Evolutionary conservation across 1,140 invertebrate genomes (phyloP).

Genomic region (Melitaea cinxia): DNA sequence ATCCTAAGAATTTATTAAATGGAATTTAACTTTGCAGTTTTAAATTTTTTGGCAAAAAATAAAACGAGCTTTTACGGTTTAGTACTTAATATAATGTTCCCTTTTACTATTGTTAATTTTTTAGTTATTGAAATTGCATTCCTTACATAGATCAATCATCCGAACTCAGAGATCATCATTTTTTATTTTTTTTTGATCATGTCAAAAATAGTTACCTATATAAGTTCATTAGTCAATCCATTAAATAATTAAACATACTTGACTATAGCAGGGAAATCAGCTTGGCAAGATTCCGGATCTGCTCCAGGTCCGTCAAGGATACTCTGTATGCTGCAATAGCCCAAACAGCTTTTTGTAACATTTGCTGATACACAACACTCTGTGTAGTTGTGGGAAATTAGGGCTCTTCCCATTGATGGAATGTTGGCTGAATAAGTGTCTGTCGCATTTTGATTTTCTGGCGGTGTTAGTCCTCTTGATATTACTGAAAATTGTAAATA

Average conservation of each 20-base stretch:
- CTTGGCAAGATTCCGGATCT: slow-evolving; percentile 89
- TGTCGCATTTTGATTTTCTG: slow-evolving; percentile 71
- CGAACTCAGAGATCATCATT: no score
- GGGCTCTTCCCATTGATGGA: slow-evolving; percentile 66
- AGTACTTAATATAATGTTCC: no score
- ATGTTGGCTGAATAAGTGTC: slow-evolving; percentile 78
- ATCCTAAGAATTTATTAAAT: no score
- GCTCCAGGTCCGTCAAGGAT: slow-evolving; percentile 90
- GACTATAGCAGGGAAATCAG: slow-evolving; percentile 89
- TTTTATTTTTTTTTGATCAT: no score
- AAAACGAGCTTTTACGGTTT: no score
- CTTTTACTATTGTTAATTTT: no score
- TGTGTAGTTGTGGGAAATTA: slow-evolving; percentile 88
- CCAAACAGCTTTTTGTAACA: slow-evolving; percentile 86
- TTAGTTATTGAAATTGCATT: no score
- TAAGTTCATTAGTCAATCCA: background rate
- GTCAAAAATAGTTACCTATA: no score
- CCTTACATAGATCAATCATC: no score
- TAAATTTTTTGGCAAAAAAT: no score
- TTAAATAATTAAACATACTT: slow-evolving; percentile 63
- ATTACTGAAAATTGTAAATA: slow-evolving; percentile 76
- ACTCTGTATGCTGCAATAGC: slow-evolving; percentile 91
- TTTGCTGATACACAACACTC: slow-evolving; percentile 87
- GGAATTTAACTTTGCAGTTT: no score
- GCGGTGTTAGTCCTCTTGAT: slow-evolving; percentile 81